phyloP scores from a whole-genome alignment of 2,113 vertebrate species.

The Cryptotis parvus region DNA sequence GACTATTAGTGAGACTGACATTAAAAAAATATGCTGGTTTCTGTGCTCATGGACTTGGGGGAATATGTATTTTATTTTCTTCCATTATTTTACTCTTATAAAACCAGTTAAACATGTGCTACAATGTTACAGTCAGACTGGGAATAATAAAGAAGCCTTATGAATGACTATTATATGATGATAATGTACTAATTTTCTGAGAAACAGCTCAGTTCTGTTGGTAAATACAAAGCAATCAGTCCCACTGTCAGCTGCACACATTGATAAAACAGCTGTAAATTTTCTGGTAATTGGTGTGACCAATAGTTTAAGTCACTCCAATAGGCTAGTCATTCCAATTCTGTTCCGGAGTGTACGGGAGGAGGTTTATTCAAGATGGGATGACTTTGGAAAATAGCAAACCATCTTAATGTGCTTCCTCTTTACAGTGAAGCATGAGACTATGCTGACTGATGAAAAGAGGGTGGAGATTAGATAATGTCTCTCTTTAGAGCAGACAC shows the following conservation, averaged over 20 bases:
- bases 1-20: conserved; percentile 1
- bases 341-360: neutral
- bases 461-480: neutral
- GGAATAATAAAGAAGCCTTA: conserved; percentile 39
- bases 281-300: conserved; percentile 14
- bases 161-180: conserved; percentile 37
- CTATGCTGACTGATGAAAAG: neutral
- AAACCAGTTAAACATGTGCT: conserved; percentile 45
- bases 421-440: neutral
- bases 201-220: neutral
- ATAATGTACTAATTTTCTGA: conserved; percentile 32
- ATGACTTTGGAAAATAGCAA: neutral
- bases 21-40: neutral
- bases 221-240: conserved; percentile 8
- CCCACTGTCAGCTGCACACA: neutral
- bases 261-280: neutral
- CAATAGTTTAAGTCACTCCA: conserved; percentile 18
- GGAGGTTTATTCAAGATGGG: neutral
- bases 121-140: conserved; percentile 8
- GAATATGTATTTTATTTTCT: conserved; percentile 56
- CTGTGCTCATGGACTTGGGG: neutral
- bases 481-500: neutral
- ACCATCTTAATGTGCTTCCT: neutral
- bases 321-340: neutral
- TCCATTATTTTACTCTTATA: conserved; percentile 37